phyloP scores from a whole-genome alignment of 2,888 invertebrate species.

The Emmelina monodactyla region DNA sequence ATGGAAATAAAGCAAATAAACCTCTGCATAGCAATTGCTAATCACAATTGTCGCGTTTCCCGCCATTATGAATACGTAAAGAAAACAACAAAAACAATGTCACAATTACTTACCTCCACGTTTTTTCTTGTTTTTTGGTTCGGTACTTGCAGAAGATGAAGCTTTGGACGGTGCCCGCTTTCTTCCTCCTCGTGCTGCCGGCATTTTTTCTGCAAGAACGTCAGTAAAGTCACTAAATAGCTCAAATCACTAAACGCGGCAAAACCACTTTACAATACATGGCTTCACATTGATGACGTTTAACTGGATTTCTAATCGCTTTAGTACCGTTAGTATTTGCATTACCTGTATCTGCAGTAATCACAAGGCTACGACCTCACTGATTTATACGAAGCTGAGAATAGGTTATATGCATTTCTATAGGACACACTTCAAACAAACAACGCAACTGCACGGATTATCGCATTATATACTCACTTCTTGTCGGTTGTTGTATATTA shows the following conservation, averaged over 20 bases:
- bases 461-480: too few species aligned
- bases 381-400: conserved; percentile 49
- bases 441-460: conserved; percentile 43
- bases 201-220: conserved; percentile 61
- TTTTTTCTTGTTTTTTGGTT: conserved; percentile 59
- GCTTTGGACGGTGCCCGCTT: conserved; percentile 55
- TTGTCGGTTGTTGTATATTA: too few species aligned
- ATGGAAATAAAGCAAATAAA: too few species aligned
- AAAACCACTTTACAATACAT: conserved; percentile 27
- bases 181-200: conserved; percentile 60
- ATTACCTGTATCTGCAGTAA: conserved; percentile 41
- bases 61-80: conserved; percentile 56
- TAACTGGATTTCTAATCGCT: conserved; percentile 45
- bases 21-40: too few species aligned
- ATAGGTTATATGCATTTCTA: conserved; percentile 64
- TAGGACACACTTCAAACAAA: conserved; percentile 54
- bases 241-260: conserved; percentile 42
- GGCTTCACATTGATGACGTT: conserved; percentile 45
- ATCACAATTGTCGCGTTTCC: too few species aligned
- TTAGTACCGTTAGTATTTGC: conserved; percentile 36
- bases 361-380: conserved; percentile 49
- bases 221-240: conserved; percentile 57
- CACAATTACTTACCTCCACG: conserved; percentile 44
- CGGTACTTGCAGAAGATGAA: conserved; percentile 34
- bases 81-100: conserved; percentile 46